phyloP scores from a whole-genome alignment of 2,113 vertebrate genomes.

The Gallinago media region DNA sequence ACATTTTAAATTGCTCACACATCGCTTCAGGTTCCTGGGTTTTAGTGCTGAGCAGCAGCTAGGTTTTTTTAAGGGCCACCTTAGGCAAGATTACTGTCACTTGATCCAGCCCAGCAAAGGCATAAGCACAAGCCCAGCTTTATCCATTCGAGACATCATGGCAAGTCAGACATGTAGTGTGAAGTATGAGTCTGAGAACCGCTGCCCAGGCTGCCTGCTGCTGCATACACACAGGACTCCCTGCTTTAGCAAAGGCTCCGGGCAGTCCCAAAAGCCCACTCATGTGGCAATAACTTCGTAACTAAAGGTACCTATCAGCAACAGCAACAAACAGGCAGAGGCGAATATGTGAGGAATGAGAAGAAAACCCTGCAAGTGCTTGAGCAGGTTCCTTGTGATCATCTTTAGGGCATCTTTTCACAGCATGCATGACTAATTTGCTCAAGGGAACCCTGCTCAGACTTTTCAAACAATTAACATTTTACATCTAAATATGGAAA shows the following conservation, averaged over 20 bases:
- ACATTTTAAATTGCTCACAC: not conserved
- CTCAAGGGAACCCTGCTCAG: not conserved
- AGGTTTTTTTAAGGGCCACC: not conserved
- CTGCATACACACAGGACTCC: not conserved
- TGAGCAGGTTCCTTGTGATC: not conserved
- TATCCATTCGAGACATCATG: not conserved
- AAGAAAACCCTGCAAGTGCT: not conserved
- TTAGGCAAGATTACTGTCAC: not conserved
- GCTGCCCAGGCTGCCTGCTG: not conserved
- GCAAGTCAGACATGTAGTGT: accelerated
- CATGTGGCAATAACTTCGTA: not conserved
- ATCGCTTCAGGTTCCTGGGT: not conserved
- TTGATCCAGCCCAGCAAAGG: accelerated
- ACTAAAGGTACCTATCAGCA: not conserved
- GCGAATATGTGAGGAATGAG: not conserved
- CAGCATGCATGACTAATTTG: not conserved
- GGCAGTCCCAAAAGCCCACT: not conserved
- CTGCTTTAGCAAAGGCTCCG: not conserved
- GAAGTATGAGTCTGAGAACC: not conserved
- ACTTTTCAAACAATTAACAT: not conserved
- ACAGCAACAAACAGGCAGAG: not conserved
- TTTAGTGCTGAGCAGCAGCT: not conserved
- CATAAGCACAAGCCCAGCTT: not conserved
- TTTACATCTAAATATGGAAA: not conserved
- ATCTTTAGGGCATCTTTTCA: not conserved